phyloP scores from a whole-genome alignment of 2,113 vertebrate species.

The Elgaria multicarinata region DNA sequence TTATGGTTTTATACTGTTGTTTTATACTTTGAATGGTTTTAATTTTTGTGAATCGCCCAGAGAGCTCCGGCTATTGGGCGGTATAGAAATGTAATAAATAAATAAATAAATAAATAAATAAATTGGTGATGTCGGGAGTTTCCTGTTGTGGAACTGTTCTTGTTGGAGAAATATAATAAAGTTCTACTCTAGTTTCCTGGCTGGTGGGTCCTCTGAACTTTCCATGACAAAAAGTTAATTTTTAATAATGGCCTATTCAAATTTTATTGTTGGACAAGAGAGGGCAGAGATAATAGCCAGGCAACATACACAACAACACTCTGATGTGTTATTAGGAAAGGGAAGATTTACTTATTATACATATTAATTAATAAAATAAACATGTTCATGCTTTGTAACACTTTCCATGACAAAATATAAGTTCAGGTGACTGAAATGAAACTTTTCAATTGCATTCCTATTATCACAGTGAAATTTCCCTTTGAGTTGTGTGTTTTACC shows the following conservation, averaged over 20 bases:
- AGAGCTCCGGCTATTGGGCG: too few relatives aligned
- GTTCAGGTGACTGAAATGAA: neutral
- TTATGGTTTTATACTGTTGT: too few relatives aligned
- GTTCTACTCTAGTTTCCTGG: too few relatives aligned
- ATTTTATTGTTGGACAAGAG: neutral
- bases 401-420: neutral
- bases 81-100: too few relatives aligned
- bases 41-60: too few relatives aligned
- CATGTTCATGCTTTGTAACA: neutral
- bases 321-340: neutral
- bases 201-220: neutral
- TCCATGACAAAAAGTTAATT: neutral
- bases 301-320: neutral
- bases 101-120: too few relatives aligned
- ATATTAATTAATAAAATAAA: neutral
- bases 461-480: neutral
- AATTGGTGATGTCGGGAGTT: neutral
- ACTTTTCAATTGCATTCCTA: neutral
- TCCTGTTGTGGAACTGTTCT: neutral
- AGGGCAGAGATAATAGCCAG: neutral
- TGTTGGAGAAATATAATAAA: neutral
- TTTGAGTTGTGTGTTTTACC: neutral
- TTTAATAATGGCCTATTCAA: neutral
- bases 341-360: neutral
- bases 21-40: too few relatives aligned